These are phyloP conservation scores for Melitaea athalia DNA, from an alignment of 2,888 invertebrate genomes.

Conservation along the genomic window DNA sequence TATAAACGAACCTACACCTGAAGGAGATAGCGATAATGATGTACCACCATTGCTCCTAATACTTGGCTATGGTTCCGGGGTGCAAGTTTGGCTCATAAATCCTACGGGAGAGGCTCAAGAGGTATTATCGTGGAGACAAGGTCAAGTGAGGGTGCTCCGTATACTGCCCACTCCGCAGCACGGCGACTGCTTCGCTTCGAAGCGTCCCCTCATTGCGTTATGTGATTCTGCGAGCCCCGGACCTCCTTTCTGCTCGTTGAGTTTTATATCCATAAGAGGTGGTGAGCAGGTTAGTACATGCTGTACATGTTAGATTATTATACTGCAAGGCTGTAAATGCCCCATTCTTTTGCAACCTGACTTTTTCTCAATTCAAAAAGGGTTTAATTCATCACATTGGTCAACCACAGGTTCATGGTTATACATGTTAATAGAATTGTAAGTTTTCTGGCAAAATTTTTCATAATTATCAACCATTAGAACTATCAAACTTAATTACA, in stretches of 20 bases:
- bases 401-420: too few species aligned
- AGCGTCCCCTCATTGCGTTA: constrained; percentile 94
- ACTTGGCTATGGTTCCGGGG: constrained; percentile 83
- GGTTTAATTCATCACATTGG: too few species aligned
- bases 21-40: constrained; percentile 86
- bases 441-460: too few species aligned
- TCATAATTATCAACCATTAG: too few species aligned
- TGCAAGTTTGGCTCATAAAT: constrained; percentile 92
- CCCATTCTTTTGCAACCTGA: too few species aligned
- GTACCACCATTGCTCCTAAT: constrained; percentile 92
- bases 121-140: constrained; percentile 96
- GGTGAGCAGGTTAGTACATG: constrained; percentile 85
- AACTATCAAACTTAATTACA: too few species aligned
- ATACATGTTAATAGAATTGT: too few species aligned
- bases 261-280: constrained; percentile 91
- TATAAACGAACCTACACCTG: constrained; percentile 88
- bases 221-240: constrained; percentile 93
- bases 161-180: constrained; percentile 91
- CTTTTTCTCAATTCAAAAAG: too few species aligned
- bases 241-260: constrained; percentile 89
- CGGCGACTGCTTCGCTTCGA: constrained; percentile 88
- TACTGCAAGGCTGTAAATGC: too few species aligned
- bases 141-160: constrained; percentile 91
- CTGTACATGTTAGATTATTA: too few species aligned
- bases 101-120: constrained; percentile 97